A percentile compares a stretch with the other conserved stretches of the same genome.
phyloP scores from a whole-genome alignment of 2,888 invertebrate species.

The Tridacna gigas region DNA sequence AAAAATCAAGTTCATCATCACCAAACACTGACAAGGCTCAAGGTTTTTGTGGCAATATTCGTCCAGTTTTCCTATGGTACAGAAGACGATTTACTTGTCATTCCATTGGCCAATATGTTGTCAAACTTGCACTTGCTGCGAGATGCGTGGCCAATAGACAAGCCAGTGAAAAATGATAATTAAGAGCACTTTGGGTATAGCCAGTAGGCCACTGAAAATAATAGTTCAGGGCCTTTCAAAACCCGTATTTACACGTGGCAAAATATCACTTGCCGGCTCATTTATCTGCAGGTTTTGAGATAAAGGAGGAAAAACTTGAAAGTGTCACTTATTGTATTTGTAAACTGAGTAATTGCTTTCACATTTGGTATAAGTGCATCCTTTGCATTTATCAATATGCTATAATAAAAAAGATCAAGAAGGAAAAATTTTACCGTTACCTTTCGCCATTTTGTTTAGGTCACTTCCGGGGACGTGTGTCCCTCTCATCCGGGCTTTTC shows the following conservation, averaged over 20 bases:
- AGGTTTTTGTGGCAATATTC: neutral
- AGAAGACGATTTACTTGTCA: neutral
- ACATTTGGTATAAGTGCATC: neutral
- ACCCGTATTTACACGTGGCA: conserved; percentile 13
- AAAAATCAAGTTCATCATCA: too few relatives aligned
- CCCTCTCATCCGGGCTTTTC: conserved; percentile 42
- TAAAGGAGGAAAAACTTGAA: neutral
- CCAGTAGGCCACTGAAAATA: neutral
- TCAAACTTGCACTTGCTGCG: neutral
- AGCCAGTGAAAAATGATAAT: neutral
- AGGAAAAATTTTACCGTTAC: conserved; percentile 32
- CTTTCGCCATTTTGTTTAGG: conserved; percentile 69
- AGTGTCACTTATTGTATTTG: too few relatives aligned
- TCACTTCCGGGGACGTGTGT: conserved; percentile 51
- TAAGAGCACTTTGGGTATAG: neutral
- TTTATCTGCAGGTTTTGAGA: neutral
- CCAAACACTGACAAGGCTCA: too few relatives aligned
- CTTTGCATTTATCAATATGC: neutral
- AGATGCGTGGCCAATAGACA: neutral
- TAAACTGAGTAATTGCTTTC: neutral
- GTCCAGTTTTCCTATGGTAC: neutral
- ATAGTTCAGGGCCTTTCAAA: neutral
- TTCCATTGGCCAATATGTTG: neutral
- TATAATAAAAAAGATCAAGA: neutral
- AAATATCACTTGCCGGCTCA: neutral